Evolutionary conservation across 2,888 invertebrate genomes (phyloP), one percentile per base, ranked within the genome.

Genomic region (Phyllotreta cruciferae): DNA sequence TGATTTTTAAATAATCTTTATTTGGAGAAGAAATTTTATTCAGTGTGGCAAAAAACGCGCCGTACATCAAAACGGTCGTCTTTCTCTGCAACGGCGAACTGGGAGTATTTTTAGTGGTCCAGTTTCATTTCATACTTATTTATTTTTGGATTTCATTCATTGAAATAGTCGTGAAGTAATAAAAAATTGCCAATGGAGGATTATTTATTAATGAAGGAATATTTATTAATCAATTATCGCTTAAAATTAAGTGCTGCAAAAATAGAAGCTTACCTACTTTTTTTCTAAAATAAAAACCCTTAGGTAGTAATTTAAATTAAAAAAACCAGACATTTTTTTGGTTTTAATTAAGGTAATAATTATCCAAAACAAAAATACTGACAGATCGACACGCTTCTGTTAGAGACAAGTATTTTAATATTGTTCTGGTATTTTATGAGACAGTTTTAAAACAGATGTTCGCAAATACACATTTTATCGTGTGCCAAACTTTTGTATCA

Each of bases 121-220:
- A 49, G 57, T 57, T 57, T 57, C 34, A 47, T 37, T 56, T 11
- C 38, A 37, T 14, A 42, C 35, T 34, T 56, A 10, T 57, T 57
- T 57, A 57, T 57, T 57, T 57, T 49, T 56, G 47, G 50, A 56
- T 49, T 57, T 57, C 57, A 57, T 57, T 57, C 57, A 57, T 57
- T 55, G 63, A 42, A 60, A 60, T 52, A 42, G 53, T 41, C 58
- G 47, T 42, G 60, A 54, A 66, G 63, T 66, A 63, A 62, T 60
- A 60, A 39, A 56, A 56, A 41, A 63, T 60, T 66, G 62, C 64
- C 52, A 52, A 64, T 66, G 66, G 62, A 64, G 56, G 62, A 62
- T 58, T 52, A n/a, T n/a, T n/a, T n/a, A n/a, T n/a, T n/a, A n/a
- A n/a, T n/a, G n/a, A n/a, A n/a, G n/a, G n/a, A n/a, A n/a, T n/a